A percentile compares a stretch with the other conserved stretches of the same genome.
Conservation (phyloP, 2,113 vertebrate species). For the Leptodactylus fuscus region DNA sequence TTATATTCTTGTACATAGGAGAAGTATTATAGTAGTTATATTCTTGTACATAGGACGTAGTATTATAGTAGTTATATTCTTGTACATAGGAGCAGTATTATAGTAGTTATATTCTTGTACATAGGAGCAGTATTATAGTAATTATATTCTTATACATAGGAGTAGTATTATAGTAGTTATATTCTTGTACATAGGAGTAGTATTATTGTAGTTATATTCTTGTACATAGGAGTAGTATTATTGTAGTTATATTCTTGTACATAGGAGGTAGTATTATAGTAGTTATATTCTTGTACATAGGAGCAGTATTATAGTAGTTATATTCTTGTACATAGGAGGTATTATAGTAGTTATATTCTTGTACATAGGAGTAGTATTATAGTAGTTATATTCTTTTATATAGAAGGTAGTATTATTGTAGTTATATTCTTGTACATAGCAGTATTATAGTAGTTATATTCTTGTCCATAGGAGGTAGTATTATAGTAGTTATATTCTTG, state of each 20-base stretch:
- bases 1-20: too few species aligned
- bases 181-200: too few species aligned
- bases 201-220: conserved; percentile 17
- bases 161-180: too few species aligned
- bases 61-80: too few species aligned
- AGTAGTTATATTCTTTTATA: conserved; percentile 10
- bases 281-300: conserved; percentile 7
- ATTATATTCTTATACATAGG: too few species aligned
- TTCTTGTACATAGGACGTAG: too few species aligned
- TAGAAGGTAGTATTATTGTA: conserved; percentile 7
- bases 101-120: too few species aligned
- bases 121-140: too few species aligned
- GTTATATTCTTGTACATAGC: conserved; percentile 15
- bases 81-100: too few species aligned
- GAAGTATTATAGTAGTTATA: too few species aligned
- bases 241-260: conserved; percentile 12
- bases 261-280: conserved; percentile 9
- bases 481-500: conserved; percentile 22
- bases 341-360: conserved; percentile 20
- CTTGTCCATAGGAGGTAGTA: not conserved
- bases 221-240: conserved; percentile 2
- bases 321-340: conserved; percentile 2
- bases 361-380: not conserved
- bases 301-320: conserved; percentile 12
- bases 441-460: conserved; percentile 20